Evolutionary conservation across 2,113 vertebrate genomes (phyloP), one percentile per base, ranked within the genome.

Genomic region (Apistogramma diplotaenia): DNA sequence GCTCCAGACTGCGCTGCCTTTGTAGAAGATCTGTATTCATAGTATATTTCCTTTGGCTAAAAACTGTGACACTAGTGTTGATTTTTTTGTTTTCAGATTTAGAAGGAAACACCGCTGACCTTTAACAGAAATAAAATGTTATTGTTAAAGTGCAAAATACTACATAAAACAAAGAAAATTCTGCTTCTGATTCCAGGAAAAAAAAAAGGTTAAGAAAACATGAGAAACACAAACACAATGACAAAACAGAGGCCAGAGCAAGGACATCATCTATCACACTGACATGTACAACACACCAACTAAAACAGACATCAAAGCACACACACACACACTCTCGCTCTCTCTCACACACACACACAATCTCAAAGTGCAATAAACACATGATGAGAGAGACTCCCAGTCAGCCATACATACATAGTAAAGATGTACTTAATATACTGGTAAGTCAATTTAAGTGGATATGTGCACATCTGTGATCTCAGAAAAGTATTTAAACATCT

Each of bases 231-330:
- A 79, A 23, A 65, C 56, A 81, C 5, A 77, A 58, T 73, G 74
- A 81, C 55, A 82, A 40, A 81, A 79, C 27, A 91, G 74, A 88
- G 88, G 87, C 76, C 82, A 75, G 0, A 29, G 74, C 84, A 89
- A 84, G 82, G 71, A 86, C 90, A 85, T 79, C 80, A 87, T 90
- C 82, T 79, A 92, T 91, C 84, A 82, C 58, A 62, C 58, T 79
- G 81, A 86, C 81, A 83, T 15, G 31, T 6, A 55, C 53, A 79
- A 79, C 77, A 88, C 35, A 72, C 67, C 53, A 29, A 70, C 74
- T 65, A 77, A 88, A 56, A 65, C 71, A 84, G 40, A 78, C 51
- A 70, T 82, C 35, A 80, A 56, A 58, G 21, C 62, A 33, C 23
- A 46, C 33, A 73, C 31, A 74, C 40, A 33, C 35, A 53, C 78